Evolutionary conservation across 2,888 invertebrate species (phyloP).

Genomic region (Standfussiana lucernea): DNA sequence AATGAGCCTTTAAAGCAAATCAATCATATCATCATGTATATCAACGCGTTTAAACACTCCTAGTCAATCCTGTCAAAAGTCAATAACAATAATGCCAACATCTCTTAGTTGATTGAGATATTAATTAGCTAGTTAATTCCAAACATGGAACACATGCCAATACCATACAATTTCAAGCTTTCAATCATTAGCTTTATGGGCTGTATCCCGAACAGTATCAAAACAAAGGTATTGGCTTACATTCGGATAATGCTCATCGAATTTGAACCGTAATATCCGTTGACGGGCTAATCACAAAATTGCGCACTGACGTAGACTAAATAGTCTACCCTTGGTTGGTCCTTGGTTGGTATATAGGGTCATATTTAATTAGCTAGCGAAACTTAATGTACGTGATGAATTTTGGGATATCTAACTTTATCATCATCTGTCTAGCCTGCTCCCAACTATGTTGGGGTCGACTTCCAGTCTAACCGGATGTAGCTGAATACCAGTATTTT

Average conservation of each 20-base stretch:
- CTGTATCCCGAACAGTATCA: background rate
- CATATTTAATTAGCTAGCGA: background rate
- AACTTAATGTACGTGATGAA: background rate
- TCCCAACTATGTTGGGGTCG: background rate
- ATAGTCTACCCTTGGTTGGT: too few species aligned
- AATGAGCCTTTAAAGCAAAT: background rate
- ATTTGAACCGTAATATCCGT: background rate
- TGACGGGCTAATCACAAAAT: slow-evolving; percentile 14
- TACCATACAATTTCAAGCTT: background rate
- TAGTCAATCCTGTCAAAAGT: slow-evolving; percentile 17
- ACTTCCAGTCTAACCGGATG: background rate
- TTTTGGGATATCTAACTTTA: background rate
- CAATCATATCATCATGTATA: background rate
- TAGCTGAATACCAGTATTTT: background rate
- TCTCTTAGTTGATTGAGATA: slow-evolving; percentile 22
- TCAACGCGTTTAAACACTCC: background rate
- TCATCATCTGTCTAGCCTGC: background rate
- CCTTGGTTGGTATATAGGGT: slow-evolving; percentile 14
- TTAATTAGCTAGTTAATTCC: slow-evolving; percentile 22
- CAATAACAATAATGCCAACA: slow-evolving; percentile 10
- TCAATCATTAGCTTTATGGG: slow-evolving; percentile 13
- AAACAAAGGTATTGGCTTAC: slow-evolving; percentile 23
- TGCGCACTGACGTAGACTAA: slow-evolving; percentile 11
- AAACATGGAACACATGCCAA: slow-evolving; percentile 3
- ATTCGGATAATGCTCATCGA: background rate